These are phyloP conservation scores for Lasioglossum figueresi DNA, from an alignment of 2,888 invertebrate genomes.

Conservation along the genomic window DNA sequence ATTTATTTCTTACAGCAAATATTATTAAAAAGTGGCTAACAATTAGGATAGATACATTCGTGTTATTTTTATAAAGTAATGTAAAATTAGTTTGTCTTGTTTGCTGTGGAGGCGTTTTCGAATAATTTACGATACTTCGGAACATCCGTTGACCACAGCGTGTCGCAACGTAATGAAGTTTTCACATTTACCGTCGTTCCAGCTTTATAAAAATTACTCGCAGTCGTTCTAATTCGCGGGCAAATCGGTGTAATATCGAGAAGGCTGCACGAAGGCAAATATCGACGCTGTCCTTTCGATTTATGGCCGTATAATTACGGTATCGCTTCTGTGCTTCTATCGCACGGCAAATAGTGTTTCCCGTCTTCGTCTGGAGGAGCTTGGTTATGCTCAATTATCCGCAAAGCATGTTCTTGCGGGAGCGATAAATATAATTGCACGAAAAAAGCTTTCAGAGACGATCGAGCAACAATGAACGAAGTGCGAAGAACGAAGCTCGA, in stretches of 20 bases:
- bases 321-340: neutral
- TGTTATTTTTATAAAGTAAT: neutral
- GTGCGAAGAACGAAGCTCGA: neutral
- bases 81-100: neutral
- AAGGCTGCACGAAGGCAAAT: neutral
- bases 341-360: neutral
- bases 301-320: slow-evolving; percentile 37
- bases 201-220: slow-evolving; percentile 17
- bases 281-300: slow-evolving; percentile 4
- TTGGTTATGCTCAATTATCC: slow-evolving; percentile 39
- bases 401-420: neutral
- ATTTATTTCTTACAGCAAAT: neutral
- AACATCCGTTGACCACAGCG: neutral
- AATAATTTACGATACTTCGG: neutral
- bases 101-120: neutral
- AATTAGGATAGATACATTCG: neutral
- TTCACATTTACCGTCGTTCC: neutral
- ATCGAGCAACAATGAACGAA: slow-evolving; percentile 1
- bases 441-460: neutral
- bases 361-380: neutral
- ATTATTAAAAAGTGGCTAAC: neutral
- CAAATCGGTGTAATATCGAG: slow-evolving; percentile 17
- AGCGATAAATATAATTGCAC: slow-evolving; percentile 31
- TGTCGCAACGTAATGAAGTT: slow-evolving; percentile 10
- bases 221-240: slow-evolving; percentile 18